Evolutionary conservation across 2,797 vertebrate species (phyloP), one percentile per base, ranked within the genome.

Genomic region (Phyllotis vaccarum): DNA sequence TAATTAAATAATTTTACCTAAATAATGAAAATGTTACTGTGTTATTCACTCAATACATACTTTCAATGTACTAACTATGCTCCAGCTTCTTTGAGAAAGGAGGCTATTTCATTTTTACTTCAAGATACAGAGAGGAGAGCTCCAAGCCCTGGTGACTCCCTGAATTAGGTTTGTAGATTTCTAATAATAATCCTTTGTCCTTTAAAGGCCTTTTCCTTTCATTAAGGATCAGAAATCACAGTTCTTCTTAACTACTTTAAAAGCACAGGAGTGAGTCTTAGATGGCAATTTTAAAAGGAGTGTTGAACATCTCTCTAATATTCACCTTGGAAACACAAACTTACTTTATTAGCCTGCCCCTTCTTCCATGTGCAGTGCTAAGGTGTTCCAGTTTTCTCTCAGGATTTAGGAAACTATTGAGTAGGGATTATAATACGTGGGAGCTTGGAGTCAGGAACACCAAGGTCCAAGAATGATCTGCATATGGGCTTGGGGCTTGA

Each of bases 11-110:
- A 81, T 66, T 86, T 89, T 89, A 16, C 2, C 11, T 54, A 76
- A 24, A 91, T 90, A 76, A 91, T 74, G 60, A 79, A 87, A 92
- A 80, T 92, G 60, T 54, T 76, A 52, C 6, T 43, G 34, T 79
- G 58, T 24, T 70, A 56, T 60, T 72, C 4, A 74, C 34, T 76
- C 52, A 79, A 37, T 37, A 82, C 56, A 22, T 86, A 89, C 56
- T 68, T 91, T 9, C 37, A 72, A 37, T 10, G 46, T 1, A 90
- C 8, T 16, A 10, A 24, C 22, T 66, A 58, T n/a, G 3, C 56
- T 5, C 22, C 13, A 81, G 6, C 6, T 75, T 95, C 27, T 86
- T 37, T 31, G n/a, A 29, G 16, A 6, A 34, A 74, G 37, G 21
- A 24, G n/a, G 3, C n/a, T 72, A 3, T 72, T 72, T 72, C 68